Evolutionary conservation across 2,888 invertebrate genomes (phyloP).

Genomic region (Pseudeuparius sepicola): DNA sequence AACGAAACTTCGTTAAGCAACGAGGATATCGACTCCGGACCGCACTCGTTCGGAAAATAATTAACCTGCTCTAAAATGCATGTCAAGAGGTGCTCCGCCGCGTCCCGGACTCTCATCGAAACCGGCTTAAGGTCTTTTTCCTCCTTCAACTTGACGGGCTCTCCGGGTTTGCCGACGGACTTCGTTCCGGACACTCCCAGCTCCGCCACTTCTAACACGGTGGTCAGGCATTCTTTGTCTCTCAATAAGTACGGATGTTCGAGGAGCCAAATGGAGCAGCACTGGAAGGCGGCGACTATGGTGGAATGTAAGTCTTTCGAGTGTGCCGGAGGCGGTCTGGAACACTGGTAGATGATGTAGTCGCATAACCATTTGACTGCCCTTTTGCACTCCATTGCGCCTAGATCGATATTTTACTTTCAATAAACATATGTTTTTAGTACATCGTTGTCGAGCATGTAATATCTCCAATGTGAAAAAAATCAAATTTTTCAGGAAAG

Average conservation of each 20-base stretch:
- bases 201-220: constrained; percentile 93
- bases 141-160: constrained; percentile 85
- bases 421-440: constrained; percentile 13
- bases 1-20: constrained; percentile 81
- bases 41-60: constrained; percentile 74
- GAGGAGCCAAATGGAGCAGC: constrained; percentile 85
- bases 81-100: constrained; percentile 88
- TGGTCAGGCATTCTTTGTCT: constrained; percentile 86
- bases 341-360: constrained; percentile 93
- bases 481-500: no score
- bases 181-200: constrained; percentile 95
- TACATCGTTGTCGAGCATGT: no score
- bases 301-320: constrained; percentile 91
- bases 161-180: constrained; percentile 76
- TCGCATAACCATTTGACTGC: constrained; percentile 98
- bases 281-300: constrained; percentile 85
- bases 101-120: constrained; percentile 94
- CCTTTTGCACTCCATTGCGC: constrained; percentile 79
- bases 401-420: no score
- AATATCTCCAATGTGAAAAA: no score
- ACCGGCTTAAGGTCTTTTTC: constrained; percentile 95
- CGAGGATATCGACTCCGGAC: constrained; percentile 76
- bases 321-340: constrained; percentile 86
- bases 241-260: constrained; percentile 83
- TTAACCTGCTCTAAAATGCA: constrained; percentile 86